Base-by-base conservation (phyloP, 2,888 invertebrate species). In the Yponomeuta malinellus region DNA sequence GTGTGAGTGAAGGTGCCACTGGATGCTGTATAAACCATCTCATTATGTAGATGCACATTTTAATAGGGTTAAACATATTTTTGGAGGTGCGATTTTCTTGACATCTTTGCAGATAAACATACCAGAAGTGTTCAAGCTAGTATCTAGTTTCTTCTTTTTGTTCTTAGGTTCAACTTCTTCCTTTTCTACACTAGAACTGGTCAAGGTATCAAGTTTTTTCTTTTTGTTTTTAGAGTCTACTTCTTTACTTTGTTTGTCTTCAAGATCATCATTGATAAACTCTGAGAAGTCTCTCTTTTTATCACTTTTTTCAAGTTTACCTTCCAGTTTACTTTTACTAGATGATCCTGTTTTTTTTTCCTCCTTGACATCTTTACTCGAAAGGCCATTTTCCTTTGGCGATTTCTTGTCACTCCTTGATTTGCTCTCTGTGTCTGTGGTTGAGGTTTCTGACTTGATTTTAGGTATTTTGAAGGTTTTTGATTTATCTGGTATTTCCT, bases 61-160 rank as follows among this genome's bases (percentile, higher is more conserved):
- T 43, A 43, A 43, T 43, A 43, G 8, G 5, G 43, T 43, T 43
- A 8, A 43, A 43, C 23, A 23, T 23, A 23, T 23, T 23, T 23
- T 23, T 23, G 23, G 23, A 43, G 43, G 43, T 6, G 43, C 9
- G 43, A 43, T 43, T 43, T 8, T 43, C 43, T 43, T 43, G 43
- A 43, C 43, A 43, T 68, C 37, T 37, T 48, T 12, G 37, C n/a
- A 10, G 9, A 68, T 23, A 43, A 15, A 48, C 74, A 66, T 78
- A 92, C 92, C 88, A 73, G 91, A 90, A 71, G 89, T 87, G 83
- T 90, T 90, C 0, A 88, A 78, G 70, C 85, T 86, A 70, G 80
- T 83, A 72, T 88, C 83, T n/a, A 78, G 67, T 74, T 81, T 83
- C 79, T 76, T 74, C 79, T 74, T 80, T 69, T 70, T 66, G 23